These are phyloP conservation scores for Streptopelia turtur DNA, from an alignment of 2,797 vertebrate genomes.

Conservation along the genomic window DNA sequence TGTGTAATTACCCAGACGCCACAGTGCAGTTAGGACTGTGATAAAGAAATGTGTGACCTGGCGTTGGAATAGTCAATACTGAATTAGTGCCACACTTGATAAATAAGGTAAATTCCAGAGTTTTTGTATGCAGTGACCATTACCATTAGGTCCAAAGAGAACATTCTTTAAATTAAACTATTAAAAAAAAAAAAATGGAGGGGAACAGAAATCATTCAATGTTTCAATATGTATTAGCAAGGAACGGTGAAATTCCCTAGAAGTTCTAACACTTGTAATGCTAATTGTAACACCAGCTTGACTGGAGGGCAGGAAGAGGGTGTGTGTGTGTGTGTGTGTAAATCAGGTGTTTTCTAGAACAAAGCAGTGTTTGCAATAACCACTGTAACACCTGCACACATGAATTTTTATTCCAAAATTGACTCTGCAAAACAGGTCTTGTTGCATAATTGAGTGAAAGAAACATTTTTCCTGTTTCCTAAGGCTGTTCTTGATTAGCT, in stretches of 20 bases:
- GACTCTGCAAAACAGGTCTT: background rate
- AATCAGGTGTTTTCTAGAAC: background rate
- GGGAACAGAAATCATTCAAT: background rate
- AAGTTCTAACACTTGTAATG: background rate
- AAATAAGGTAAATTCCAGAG: background rate
- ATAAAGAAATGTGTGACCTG: background rate
- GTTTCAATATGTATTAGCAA: background rate
- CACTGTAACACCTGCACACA: background rate
- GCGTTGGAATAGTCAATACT: background rate
- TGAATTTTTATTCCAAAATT: background rate
- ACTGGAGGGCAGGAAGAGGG: background rate
- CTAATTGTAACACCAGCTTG: background rate
- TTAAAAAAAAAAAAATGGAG: background rate
- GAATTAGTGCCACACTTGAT: background rate
- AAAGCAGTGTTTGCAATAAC: background rate
- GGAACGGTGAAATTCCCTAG: background rate
- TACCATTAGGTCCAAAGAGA: background rate
- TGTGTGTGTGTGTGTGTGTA: background rate
- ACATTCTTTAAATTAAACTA: rapidly evolving
- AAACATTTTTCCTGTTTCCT: background rate
- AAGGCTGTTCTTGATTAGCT: background rate
- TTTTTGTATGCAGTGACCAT: background rate
- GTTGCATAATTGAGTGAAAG: background rate
- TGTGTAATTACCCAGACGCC: background rate
- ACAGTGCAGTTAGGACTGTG: background rate